Evolutionary conservation across 2,797 vertebrate species (phyloP), one percentile per base, ranked within the genome.

Genomic region (Pampus argenteus): DNA sequence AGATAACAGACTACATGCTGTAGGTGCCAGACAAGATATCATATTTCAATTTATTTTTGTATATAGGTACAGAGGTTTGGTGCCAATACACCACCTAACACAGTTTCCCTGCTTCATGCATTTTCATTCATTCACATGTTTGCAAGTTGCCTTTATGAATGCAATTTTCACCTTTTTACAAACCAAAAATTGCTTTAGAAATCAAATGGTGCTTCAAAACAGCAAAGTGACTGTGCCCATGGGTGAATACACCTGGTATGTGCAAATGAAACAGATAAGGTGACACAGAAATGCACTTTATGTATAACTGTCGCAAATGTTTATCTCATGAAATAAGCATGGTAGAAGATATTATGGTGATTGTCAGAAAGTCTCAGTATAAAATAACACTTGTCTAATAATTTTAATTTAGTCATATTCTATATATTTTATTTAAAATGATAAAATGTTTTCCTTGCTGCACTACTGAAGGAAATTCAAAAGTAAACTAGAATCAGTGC

Each of bases 131-230:
- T 73, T 55, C 25, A 40, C 51, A 59, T 85, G 22, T 80, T 72
- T 45, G 22, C 26, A 67, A 59, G 62, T 3, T 22, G 18, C 66
- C 52, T 62, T 68, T 23, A 22, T 44, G 10, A 70, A 48, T n/a
- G 40, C 60, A 79, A 78, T 82, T 88, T 42, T 82, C 84, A 83
- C 82, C 77, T 83, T 25, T 50, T 74, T 36, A n/a, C 2, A 25
- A 55, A 40, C 17, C 26, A 49, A n/a, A 61, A 76, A 56, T 57
- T 64, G 64, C 58, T 51, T 77, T 15, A 31, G 44, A 60, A 69
- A 76, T 69, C n/a, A 34, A 76, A 77, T 54, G 29, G 61, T 28
- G 34, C 36, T 71, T 18, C 28, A 42, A 66, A 68, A 67, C 14
- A 64, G 34, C 45, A 56, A 44, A 49, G n/a, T 0, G 5, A 4